Conservation (phyloP, 1,140 invertebrate species). For the Gonioctena quinquepunctata region DNA sequence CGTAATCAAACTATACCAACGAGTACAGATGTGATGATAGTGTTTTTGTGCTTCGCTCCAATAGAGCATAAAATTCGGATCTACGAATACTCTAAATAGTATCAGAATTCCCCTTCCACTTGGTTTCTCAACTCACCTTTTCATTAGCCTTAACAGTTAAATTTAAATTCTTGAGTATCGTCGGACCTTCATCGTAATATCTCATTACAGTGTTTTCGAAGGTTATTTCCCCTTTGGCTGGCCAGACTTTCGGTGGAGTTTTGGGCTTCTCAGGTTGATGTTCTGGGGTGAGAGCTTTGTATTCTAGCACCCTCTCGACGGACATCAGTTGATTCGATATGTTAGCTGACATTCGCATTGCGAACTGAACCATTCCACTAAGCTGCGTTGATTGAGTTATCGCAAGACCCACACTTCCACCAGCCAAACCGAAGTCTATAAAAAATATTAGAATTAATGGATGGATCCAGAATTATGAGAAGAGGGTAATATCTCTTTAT, state of each 20-base stretch:
- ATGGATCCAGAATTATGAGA: not conserved
- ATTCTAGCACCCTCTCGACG: slow-evolving; percentile 79
- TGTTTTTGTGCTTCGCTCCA: not conserved
- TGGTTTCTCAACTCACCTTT: slow-evolving; percentile 66
- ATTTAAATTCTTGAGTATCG: slow-evolving; percentile 64
- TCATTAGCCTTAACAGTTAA: slow-evolving; percentile 69
- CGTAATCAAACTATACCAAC: not conserved
- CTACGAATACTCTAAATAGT: not conserved
- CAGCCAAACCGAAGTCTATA: slow-evolving; percentile 48
- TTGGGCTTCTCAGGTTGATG: slow-evolving; percentile 58
- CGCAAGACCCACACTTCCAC: slow-evolving; percentile 63
- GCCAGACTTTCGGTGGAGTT: slow-evolving; percentile 53
- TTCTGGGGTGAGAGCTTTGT: slow-evolving; percentile 66
- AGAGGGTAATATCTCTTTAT: not conserved
- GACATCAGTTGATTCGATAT: slow-evolving; percentile 81
- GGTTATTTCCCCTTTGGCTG: slow-evolving; percentile 54
- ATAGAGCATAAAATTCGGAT: not conserved
- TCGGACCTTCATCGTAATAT: slow-evolving; percentile 60
- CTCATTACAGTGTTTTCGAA: slow-evolving; percentile 61
- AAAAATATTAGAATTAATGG: not conserved
- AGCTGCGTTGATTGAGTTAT: slow-evolving; percentile 62
- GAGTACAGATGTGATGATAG: not conserved
- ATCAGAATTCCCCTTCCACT: not conserved
- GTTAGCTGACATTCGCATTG: slow-evolving; percentile 73
- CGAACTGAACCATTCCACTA: slow-evolving; percentile 69